These are phyloP conservation scores for Hypolimnas misippus DNA, from an alignment of 2,888 invertebrate species.

Conservation along the genomic window DNA sequence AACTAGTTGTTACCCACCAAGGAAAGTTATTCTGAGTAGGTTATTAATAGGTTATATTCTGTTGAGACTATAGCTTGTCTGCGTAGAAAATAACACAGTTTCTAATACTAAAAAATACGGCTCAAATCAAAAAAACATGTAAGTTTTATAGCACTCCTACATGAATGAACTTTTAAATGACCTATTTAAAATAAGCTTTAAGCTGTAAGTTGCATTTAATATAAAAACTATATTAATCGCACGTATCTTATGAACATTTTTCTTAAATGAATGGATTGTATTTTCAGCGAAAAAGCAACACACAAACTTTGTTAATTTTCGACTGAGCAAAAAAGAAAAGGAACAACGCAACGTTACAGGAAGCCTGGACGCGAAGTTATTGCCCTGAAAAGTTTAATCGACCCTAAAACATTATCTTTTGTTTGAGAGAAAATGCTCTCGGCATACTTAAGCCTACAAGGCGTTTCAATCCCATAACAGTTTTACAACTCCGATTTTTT, in stretches of 20 bases:
- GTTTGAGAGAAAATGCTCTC: slow-evolving; percentile 54
- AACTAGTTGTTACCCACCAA: too few relatives aligned
- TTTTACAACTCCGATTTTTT: slow-evolving; percentile 50
- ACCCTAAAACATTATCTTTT: slow-evolving; percentile 68
- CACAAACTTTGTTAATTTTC: slow-evolving; percentile 39
- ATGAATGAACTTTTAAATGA: too few relatives aligned
- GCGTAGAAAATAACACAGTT: too few relatives aligned
- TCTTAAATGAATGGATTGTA: slow-evolving; percentile 10
- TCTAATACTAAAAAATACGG: too few relatives aligned
- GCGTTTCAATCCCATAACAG: slow-evolving; percentile 25
- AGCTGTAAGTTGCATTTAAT: too few relatives aligned
- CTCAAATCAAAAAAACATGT: too few relatives aligned
- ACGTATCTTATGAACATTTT: not conserved
- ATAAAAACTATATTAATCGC: not conserved
- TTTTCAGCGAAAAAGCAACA: slow-evolving; percentile 19
- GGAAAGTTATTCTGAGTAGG: too few relatives aligned
- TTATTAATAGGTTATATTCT: too few relatives aligned
- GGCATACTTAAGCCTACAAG: slow-evolving; percentile 43
- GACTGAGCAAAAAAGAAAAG: slow-evolving; percentile 39
- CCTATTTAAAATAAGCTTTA: too few relatives aligned
- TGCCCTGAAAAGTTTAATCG: slow-evolving; percentile 64
- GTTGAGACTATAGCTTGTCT: too few relatives aligned
- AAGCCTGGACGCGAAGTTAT: slow-evolving; percentile 50
- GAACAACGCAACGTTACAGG: slow-evolving; percentile 39
- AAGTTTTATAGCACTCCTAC: too few relatives aligned